Evolutionary conservation across 2,888 invertebrate genomes (phyloP), one percentile per base, ranked within the genome.

Genomic region (Hedya salicella): DNA sequence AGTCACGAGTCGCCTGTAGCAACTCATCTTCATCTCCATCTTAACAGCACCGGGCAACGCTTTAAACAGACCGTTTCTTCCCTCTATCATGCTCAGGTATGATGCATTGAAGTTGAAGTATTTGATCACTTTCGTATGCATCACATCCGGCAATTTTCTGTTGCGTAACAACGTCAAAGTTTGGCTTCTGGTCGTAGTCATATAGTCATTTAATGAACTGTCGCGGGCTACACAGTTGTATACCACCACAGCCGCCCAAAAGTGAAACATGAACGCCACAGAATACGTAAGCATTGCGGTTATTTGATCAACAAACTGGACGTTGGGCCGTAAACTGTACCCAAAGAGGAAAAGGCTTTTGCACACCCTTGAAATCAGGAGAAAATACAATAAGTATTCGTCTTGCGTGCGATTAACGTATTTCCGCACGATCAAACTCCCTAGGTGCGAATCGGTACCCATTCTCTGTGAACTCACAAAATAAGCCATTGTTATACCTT

Each of bases 281-380:
- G 75, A 2, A 32, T 71, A 80, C 4, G 71, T 69, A 1, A 75
- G 0, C 14, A 84, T 57, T 3, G 74, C 68, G 4, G 67, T 59
- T 14, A 80, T 21, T 44, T 67, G 69, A 32, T 83, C 82, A 2
- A 78, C 21, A 14, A 71, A 66, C 42, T 59, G 70, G 0, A 25
- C 14, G n/a, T 16, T 66, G 11, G 53, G 49, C 1, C 32, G 40
- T 9, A 73, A 50, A 0, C 72, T 74, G 49, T 73, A 76, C 30
- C 73, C 77, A 14, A 76, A 82, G 3, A 81, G 64, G 2, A 79
- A 67, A 4, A 81, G 61, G 3, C 76, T 74, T 17, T 76, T 81
- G 5, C 75, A 70, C 2, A 80, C 70, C 14, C 77, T 76, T 6
- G 71, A 68, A 11, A 79, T 59, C 6, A 78, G 75, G 3, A 70